These are phyloP conservation scores for Drosophila histrio DNA, from an alignment of 2,888 invertebrate species.

Conservation along the genomic window DNA sequence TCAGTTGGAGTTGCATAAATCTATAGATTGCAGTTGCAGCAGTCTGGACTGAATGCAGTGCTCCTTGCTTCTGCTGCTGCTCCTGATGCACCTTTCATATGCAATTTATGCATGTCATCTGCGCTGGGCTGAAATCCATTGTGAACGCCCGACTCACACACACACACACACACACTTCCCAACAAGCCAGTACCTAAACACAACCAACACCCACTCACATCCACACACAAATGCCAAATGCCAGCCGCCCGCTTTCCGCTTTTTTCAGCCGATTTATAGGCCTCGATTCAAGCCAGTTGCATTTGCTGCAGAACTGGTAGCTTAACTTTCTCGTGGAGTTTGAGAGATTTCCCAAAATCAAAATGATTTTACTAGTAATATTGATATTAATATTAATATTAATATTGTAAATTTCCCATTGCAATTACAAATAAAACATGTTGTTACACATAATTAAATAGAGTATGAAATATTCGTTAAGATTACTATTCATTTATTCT, in stretches of 20 bases:
- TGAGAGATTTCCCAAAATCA: not conserved
- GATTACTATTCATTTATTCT: constrained; percentile 1
- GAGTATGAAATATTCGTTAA: constrained; percentile 8
- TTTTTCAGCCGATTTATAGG: constrained; percentile 69
- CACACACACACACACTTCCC: not conserved
- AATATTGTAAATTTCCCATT: not conserved
- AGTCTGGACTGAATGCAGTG: constrained; percentile 37
- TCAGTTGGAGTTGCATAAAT: constrained; percentile 64
- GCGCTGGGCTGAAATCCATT: constrained; percentile 57
- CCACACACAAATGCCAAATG: not conserved
- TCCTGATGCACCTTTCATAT: constrained; percentile 75
- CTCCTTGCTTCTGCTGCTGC: constrained; percentile 16
- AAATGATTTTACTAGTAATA: no score
- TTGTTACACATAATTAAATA: not conserved
- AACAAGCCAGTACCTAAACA: constrained; percentile 47
- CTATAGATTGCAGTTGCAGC: constrained; percentile 65
- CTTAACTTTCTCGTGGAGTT: not conserved
- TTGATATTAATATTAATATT: not conserved
- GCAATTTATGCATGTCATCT: constrained; percentile 78
- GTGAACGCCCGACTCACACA: constrained; percentile 20
- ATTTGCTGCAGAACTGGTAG: not conserved
- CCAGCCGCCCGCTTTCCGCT: constrained; percentile 13
- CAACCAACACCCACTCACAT: constrained; percentile 38
- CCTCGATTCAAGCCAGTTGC: constrained; percentile 15
- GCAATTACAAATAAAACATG: not conserved